Base-by-base conservation (phyloP, 2,888 invertebrate genomes). In the Cerastis rubricosa region DNA sequence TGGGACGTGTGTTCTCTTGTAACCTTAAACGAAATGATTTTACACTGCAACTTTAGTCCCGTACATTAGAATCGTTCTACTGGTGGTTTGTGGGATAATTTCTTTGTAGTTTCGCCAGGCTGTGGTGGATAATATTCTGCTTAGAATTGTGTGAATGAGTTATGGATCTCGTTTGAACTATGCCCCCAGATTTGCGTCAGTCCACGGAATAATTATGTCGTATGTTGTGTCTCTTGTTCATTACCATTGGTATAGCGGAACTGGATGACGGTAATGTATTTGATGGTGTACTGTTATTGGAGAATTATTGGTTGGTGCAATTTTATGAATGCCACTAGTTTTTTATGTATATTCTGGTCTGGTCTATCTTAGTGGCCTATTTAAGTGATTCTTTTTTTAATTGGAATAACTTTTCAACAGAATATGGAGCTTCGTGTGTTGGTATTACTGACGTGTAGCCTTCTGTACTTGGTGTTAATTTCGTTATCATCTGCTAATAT, bases 111-210 rank as follows among this genome's bases (percentile, higher is more conserved):
- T 74, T 79, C 70, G 70, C 35, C 87, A 87, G 59, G 51, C 92
- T 94, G 89, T 92, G 92, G 87, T 71, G 76, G 76, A 87, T 87
- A 87, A 86, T 90, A 89, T 90, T 88, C 88, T 89, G 91, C 88
- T 90, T 86, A 83, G 84, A 88, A 83, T 88, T 89, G 85, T 91
- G 87, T 84, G 85, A 86, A 90, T 91, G 94, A 95, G 93, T 95
- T 94, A 95, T 95, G 94, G 90, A 93, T 95, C 93, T 92, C 88
- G 89, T 89, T 93, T 95, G 95, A 88, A 95, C 95, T 91, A 84
- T 95, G 94, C 85, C 94, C 95, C 85, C 78, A 88, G 92, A 91
- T 94, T 92, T 94, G 94, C 95, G 95, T 95, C 95, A 95, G 95
- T 94, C 93, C 91, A 87, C 88, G 85, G 94, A 94, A 95, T 93